Evolutionary conservation across 2,113 vertebrate genomes (phyloP), one percentile per base, ranked within the genome.

Genomic region (Sceloporus undulatus): DNA sequence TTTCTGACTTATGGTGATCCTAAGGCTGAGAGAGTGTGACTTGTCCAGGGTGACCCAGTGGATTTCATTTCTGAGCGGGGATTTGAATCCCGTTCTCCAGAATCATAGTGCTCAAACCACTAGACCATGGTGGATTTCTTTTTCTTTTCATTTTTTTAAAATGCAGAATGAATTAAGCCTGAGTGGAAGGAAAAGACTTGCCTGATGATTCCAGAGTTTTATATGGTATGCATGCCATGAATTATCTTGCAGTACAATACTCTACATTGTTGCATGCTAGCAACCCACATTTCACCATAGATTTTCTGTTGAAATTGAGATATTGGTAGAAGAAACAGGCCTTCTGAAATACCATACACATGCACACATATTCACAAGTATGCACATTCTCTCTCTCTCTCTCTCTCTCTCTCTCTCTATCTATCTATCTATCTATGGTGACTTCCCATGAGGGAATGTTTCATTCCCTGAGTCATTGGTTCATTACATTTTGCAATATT

Each of bases 401-500:
- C 25, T 40, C 76, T 16, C 68, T 59, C 9, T 59, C 9, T 59
- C 56, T 59, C 48, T 25, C 6, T 34, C 9, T 6, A 2, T 0
- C 2, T 0, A 4, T 5, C 38, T 19, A 59, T 1, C 11, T 14
- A 76, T n/a, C 21, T 5, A 81, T 0, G 0, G 82, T 2, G 0
- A 7, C 68, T 29, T 38, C 84, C 1, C 38, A 18, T 9, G 0
- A 0, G 19, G 27, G 1, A 54, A 68, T 73, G 56, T 79, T 6
- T 7, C 66, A 2, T 65, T 92, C 38, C 9, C 88, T 90, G 40
- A 21, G 38, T 40, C 71, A 10, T n/a, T 0, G 0, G 21, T 4
- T 90, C 85, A 92, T 85, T 85, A 68, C 27, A 65, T 18, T 92
- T 83, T 42, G 79, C 9, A 8, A 27, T 65, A 62, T 87, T 93